Evolutionary conservation across 1,140 invertebrate species (phyloP), one percentile per base, ranked within the genome.

Genomic region (Notospermus geniculatus): DNA sequence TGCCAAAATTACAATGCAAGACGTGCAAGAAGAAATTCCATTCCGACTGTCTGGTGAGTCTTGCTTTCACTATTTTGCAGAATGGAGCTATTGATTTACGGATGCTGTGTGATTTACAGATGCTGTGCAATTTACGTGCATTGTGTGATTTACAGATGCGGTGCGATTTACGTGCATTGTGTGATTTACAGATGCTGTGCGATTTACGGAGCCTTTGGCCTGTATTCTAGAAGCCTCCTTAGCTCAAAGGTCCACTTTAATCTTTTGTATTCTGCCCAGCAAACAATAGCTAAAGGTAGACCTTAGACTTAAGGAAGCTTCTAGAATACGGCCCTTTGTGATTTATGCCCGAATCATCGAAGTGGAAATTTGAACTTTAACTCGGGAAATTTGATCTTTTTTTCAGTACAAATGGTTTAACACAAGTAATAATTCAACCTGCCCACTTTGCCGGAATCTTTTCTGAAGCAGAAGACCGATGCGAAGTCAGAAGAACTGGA

Each of bases 1-100:
- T 96, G 67, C 93, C 94, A 0, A 89, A 90, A 80, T 78, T 93
- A 9, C 85, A 86, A 0, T 95, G 93, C 79, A 86, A 87, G 67
- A 92, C 90, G 0, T 97, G 94, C 79, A 88, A 88, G 70, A 96
- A 97, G 79, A 94, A 93, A 76, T 97, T 94, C 77, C 94, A 97
- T 78, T 88, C 88, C 2, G 86, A 86, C 57, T 96, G 93, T 81
- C 78, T 97, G 83, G 92, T 94, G 85, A 88, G 87, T 83, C 25
- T 39, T n/a, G 52, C 15, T 43, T 15, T 15, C n/a, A n/a, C 41
- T 15, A 15, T 43, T 15, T 15, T 43, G n/a, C 41, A 43, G 15
- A 43, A n/a, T 43, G 41, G n/a, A n/a, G 41, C 41, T 43, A n/a
- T 15, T 43, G 15, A n/a, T n/a, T n/a, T n/a, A 43, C 15, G 15